A percentile compares a stretch with the other conserved stretches of the same genome.
phyloP scores from a whole-genome alignment of 2,888 invertebrate species.

The Margaritifera margaritifera region DNA sequence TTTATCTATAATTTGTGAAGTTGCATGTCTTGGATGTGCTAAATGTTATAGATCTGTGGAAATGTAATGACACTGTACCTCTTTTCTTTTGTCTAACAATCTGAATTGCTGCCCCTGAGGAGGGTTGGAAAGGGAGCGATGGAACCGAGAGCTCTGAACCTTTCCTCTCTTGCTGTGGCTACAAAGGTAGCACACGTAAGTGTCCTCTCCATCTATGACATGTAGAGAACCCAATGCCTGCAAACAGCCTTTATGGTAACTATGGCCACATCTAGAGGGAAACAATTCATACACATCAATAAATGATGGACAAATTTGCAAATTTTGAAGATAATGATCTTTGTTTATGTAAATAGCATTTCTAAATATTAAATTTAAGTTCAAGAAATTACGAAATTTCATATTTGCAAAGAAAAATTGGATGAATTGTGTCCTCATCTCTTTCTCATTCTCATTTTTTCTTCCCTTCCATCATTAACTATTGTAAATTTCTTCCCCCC shows the following conservation, averaged over 20 bases:
- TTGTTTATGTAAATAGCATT: not conserved
- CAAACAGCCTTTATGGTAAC: slow-evolving; percentile 68
- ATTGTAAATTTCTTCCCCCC: no score
- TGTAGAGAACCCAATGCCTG: slow-evolving; percentile 60
- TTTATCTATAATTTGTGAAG: not conserved
- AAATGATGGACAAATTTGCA: not conserved
- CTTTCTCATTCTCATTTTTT: no score
- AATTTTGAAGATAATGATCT: not conserved
- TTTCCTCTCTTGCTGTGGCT: slow-evolving; percentile 59
- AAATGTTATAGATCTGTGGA: not conserved
- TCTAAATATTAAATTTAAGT: no score
- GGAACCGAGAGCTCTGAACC: slow-evolving; percentile 61
- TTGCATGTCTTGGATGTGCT: not conserved
- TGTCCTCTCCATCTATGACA: slow-evolving; percentile 62
- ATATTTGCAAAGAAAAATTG: no score
- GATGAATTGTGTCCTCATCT: no score
- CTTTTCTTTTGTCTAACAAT: slow-evolving; percentile 41
- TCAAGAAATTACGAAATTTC: no score
- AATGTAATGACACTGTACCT: slow-evolving; percentile 37
- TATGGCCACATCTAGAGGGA: slow-evolving; percentile 68
- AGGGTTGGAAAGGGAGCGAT: slow-evolving; percentile 57
- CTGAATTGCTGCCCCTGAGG: slow-evolving; percentile 31
- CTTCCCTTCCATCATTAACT: no score
- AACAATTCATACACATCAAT: not conserved
- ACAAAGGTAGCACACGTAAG: slow-evolving; percentile 67